phyloP scores from a whole-genome alignment of 2,888 invertebrate genomes.

The Limenitis camilla region DNA sequence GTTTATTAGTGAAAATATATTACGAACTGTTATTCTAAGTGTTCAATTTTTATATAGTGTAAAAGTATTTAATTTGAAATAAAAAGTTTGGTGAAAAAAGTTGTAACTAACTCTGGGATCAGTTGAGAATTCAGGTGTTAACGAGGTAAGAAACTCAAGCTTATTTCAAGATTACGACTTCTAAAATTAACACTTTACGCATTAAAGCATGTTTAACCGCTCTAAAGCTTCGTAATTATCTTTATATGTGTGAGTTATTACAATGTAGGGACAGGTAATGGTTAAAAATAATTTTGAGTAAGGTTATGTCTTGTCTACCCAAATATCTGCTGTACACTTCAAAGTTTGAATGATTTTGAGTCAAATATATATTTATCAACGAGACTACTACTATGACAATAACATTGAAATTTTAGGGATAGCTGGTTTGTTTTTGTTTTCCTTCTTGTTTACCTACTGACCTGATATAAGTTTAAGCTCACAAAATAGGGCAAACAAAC shows the following conservation, averaged over 20 bases:
- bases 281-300: conserved; percentile 63
- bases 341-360: conserved; percentile 12
- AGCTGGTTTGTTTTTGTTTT: conserved; percentile 2
- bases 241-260: conserved; percentile 10
- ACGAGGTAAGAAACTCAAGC: conserved; percentile 71
- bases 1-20: conserved; percentile 58
- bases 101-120: conserved; percentile 69
- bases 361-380: neutral
- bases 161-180: conserved; percentile 54
- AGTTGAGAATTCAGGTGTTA: conserved; percentile 72
- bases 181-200: conserved; percentile 49
- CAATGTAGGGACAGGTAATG: conserved; percentile 40
- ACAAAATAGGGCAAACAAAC: conserved; percentile 15
- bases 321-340: conserved; percentile 27
- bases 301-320: conserved; percentile 58
- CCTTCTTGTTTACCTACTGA: conserved; percentile 31
- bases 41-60: conserved; percentile 43
- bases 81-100: conserved; percentile 64
- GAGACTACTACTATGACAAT: neutral
- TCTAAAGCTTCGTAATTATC: conserved; percentile 31
- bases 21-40: conserved; percentile 47
- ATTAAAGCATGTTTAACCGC: conserved; percentile 32
- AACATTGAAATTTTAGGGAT: neutral
- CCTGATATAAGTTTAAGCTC: conserved; percentile 26
- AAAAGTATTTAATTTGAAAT: conserved; percentile 49